Percentiles rank a stretch among this genome's conserved stretches.
Conservation (phyloP, 2,113 vertebrate species). For the Micromys minutus region DNA sequence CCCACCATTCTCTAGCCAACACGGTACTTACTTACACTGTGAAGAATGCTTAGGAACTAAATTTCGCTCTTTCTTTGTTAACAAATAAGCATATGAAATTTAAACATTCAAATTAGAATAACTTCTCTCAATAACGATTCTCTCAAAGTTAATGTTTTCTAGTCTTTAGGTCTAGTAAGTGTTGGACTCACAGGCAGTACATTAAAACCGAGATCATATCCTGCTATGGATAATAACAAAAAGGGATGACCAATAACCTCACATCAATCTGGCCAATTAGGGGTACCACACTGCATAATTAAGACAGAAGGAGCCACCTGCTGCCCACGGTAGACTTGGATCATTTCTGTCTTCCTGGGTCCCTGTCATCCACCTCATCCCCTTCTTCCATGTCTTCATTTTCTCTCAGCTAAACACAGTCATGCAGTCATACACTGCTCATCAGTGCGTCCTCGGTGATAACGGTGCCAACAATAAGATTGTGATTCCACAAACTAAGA, state of each 20-base stretch:
- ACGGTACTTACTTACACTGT: neutral
- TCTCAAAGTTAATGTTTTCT: neutral
- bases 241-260: neutral
- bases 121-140: neutral
- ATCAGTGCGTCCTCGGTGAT: neutral
- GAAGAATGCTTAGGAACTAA: neutral
- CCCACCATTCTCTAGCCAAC: constrained; percentile 80
- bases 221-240: neutral
- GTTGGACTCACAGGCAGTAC: neutral
- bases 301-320: constrained; percentile 21
- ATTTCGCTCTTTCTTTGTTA: neutral
- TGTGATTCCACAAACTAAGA: neutral
- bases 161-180: neutral
- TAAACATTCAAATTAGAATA: constrained; percentile 48
- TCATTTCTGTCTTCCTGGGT: neutral
- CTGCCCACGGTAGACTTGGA: neutral
- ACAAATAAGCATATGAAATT: neutral
- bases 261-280: constrained; percentile 37
- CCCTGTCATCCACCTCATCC: too few species aligned
- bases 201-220: neutral
- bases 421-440: neutral
- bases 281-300: neutral
- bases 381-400: neutral
- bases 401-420: neutral
- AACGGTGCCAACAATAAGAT: neutral